Conservation (phyloP, 2,113 vertebrate genomes). For the Callipepla squamata region DNA sequence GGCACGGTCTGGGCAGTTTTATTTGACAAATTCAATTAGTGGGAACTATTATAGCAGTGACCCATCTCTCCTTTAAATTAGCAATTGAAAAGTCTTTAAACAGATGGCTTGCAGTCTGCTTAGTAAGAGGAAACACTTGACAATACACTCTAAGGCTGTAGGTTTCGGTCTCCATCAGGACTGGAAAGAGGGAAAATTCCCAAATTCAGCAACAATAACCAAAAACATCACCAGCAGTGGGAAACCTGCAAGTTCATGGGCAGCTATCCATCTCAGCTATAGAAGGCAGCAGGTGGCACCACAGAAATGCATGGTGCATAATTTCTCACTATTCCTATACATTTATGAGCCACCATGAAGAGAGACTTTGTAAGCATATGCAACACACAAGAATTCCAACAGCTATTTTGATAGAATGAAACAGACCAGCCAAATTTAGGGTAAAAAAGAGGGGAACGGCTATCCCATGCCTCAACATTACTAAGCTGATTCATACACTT, state of each 20-base stretch:
- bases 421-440: neutral
- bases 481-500: neutral
- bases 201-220: neutral
- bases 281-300: neutral
- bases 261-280: neutral
- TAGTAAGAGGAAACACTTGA: neutral
- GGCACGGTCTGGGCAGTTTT: neutral
- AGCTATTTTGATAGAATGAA: neutral
- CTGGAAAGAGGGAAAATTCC: neutral
- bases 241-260: neutral
- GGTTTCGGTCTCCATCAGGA: neutral
- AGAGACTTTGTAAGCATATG: neutral
- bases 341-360: fast-evolving
- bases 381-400: neutral
- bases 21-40: neutral
- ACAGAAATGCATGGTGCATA: fast-evolving
- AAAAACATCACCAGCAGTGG: neutral
- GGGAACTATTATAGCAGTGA: neutral
- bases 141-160: neutral
- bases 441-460: neutral
- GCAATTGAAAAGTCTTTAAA: neutral
- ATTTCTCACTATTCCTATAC: neutral
- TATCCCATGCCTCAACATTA: neutral
- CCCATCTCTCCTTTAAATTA: slow-evolving; percentile 3
- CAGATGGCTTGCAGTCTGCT: slow-evolving; percentile 1